A percentile compares a stretch with the other conserved stretches of the same genome.
Evolutionary conservation across 2,888 invertebrate species (phyloP).

Genomic region (Torymus texanus): DNA sequence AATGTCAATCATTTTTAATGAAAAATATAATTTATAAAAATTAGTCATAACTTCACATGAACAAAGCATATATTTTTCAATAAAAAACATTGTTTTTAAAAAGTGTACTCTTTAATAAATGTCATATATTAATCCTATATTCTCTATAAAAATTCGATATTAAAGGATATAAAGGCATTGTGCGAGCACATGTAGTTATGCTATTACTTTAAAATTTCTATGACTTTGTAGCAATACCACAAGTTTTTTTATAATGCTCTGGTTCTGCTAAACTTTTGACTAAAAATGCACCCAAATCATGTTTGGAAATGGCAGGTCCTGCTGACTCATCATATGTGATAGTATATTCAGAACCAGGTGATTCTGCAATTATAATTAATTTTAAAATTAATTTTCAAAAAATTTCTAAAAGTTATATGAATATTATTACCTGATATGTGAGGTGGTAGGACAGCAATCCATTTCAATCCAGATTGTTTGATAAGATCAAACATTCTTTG

Average conservation of each 20-base stretch:
- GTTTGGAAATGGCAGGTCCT: conserved; percentile 84
- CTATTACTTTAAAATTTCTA: conserved; percentile 44
- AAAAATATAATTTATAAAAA: conserved; percentile 21
- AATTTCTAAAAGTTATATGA: conserved; percentile 12
- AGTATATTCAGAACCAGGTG: conserved; percentile 76
- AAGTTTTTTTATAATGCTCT: conserved; percentile 80
- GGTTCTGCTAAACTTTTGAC: conserved; percentile 83
- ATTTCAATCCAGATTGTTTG: conserved; percentile 82
- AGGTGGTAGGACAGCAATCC: conserved; percentile 87
- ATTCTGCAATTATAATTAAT: conserved; percentile 28
- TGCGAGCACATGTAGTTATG: conserved; percentile 30
- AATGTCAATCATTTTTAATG: conserved; percentile 33
- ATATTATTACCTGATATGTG: conserved; percentile 82
- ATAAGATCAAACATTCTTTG: conserved; percentile 84
- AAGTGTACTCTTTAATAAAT: conserved; percentile 18
- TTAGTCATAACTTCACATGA: conserved; percentile 17
- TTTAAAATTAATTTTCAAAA: background rate
- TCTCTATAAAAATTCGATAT: conserved; percentile 34
- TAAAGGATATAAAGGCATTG: conserved; percentile 26
- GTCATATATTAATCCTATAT: conserved; percentile 29
- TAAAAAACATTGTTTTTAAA: conserved; percentile 48
- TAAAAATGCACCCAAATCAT: conserved; percentile 86
- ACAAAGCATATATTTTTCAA: conserved; percentile 50
- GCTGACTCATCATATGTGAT: conserved; percentile 81
- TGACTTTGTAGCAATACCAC: conserved; percentile 78